These are phyloP conservation scores for Taurulus bubalis DNA, from an alignment of 2,113 vertebrate genomes.

Conservation along the genomic window DNA sequence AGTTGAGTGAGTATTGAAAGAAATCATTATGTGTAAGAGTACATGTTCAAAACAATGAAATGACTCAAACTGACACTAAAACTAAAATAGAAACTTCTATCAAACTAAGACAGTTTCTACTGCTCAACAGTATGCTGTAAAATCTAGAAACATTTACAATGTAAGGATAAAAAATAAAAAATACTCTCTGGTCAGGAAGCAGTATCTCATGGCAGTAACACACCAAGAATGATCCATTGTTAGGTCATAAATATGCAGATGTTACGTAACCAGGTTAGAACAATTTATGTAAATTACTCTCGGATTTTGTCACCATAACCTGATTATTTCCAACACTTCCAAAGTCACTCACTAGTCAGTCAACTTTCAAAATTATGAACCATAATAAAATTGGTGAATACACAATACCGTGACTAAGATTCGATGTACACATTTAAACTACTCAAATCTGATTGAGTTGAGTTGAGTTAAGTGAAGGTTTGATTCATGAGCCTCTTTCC, in stretches of 20 bases:
- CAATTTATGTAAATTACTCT: not conserved
- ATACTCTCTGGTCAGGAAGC: not conserved
- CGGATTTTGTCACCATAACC: not conserved
- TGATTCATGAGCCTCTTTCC: slow-evolving; percentile 33
- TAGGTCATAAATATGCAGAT: not conserved
- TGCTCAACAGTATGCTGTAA: slow-evolving; percentile 1
- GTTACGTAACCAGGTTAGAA: not conserved
- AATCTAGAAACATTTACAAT: not conserved
- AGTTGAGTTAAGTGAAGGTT: slow-evolving; percentile 12
- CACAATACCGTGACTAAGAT: not conserved
- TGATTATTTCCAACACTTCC: not conserved
- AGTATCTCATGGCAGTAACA: not conserved
- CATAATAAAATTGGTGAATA: not conserved
- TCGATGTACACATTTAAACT: not conserved
- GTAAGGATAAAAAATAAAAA: not conserved
- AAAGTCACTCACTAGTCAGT: not conserved
- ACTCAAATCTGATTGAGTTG: not conserved
- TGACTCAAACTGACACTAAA: slow-evolving; percentile 18
- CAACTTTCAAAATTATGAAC: not conserved
- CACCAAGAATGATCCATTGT: not conserved
- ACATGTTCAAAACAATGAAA: not conserved
- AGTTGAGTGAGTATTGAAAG: not conserved
- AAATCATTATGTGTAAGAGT: slow-evolving; percentile 22
- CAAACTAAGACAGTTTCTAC: slow-evolving; percentile 21
- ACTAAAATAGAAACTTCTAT: slow-evolving; percentile 4